Evolutionary conservation across 64 coral and sea anemone species (phyloP).

Genomic region (Stichodactyla mertensii): DNA sequence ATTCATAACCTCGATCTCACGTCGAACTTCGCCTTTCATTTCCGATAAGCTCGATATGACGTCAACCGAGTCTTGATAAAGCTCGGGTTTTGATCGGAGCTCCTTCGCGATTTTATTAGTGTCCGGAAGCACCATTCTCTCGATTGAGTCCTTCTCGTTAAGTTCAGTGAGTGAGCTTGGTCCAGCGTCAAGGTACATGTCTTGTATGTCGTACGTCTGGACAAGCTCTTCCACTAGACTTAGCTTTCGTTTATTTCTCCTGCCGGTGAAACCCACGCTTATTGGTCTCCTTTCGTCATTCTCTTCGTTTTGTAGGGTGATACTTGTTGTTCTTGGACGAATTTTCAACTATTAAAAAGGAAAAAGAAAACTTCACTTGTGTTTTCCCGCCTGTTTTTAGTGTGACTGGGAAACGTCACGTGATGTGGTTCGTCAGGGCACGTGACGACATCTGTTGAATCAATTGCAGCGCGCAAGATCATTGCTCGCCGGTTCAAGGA

Average conservation of each 20-base stretch:
- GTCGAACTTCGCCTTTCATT: conserved; percentile 97
- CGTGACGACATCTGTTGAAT: too few relatives aligned
- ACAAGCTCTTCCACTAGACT: conserved; percentile 82
- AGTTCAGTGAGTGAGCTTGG: not conserved
- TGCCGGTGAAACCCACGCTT: conserved; percentile 38
- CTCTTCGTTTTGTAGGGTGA: conserved; percentile 61
- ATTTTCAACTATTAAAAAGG: conserved; percentile 66
- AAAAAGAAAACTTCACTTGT: not conserved
- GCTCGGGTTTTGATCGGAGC: conserved; percentile 33
- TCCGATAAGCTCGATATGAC: conserved; percentile 76
- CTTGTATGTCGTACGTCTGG: conserved; percentile 84
- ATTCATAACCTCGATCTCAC: conserved; percentile 97
- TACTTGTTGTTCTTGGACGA: conserved; percentile 43
- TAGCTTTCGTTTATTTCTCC: conserved; percentile 51
- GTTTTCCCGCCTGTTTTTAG: not conserved
- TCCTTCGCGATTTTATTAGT: conserved; percentile 7
- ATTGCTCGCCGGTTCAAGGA: too few relatives aligned
- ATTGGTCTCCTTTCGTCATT: conserved; percentile 45
- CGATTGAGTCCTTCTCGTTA: not conserved
- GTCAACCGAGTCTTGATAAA: conserved; percentile 53
- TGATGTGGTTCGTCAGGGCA: too few relatives aligned
- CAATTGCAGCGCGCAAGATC: too few relatives aligned
- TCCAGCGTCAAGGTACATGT: conserved; percentile 52
- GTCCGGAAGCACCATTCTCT: conserved; percentile 45
- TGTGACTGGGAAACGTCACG: too few relatives aligned